Evolutionary conservation across 2,797 vertebrate genomes (phyloP).

Genomic region (Gymnoscopelus microlampas): DNA sequence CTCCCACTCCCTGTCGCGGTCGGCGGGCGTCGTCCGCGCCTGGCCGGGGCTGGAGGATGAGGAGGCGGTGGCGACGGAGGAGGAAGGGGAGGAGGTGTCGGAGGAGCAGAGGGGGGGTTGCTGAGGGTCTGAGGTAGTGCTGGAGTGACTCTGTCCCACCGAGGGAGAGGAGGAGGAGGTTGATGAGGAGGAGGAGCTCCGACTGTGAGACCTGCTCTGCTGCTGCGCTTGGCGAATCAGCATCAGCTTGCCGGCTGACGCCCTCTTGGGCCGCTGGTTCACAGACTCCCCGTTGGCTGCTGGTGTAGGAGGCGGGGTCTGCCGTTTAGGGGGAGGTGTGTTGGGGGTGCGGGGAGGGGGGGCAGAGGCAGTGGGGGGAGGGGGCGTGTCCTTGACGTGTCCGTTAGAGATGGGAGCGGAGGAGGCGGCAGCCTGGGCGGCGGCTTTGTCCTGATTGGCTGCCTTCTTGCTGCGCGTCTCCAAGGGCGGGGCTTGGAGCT

Average conservation of each 20-base stretch:
- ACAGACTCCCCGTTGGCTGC: constrained; percentile 83
- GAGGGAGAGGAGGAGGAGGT: constrained; percentile 84
- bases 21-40: constrained; percentile 76
- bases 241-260: constrained; percentile 89
- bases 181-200: constrained; percentile 84
- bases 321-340: constrained; percentile 57
- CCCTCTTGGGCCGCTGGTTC: constrained; percentile 93
- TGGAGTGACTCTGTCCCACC: constrained; percentile 84
- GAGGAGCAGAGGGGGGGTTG: constrained; percentile 83
- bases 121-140: constrained; percentile 93
- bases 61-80: constrained; percentile 29
- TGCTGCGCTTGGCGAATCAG: constrained; percentile 94
- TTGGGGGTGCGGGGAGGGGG: constrained; percentile 37
- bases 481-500: constrained; percentile 80
- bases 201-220: constrained; percentile 76
- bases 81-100: constrained; percentile 73
- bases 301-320: constrained; percentile 63
- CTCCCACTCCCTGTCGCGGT: constrained; percentile 77
- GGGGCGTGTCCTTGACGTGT: constrained; percentile 86
- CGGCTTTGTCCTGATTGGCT: constrained; percentile 79
- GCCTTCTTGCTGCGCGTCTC: constrained; percentile 90
- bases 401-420: constrained; percentile 83
- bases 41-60: constrained; percentile 61
- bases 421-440: constrained; percentile 41
- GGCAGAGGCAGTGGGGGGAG: constrained; percentile 44